Conservation (phyloP, 2,888 invertebrate genomes). For the Heliconius aoede region DNA sequence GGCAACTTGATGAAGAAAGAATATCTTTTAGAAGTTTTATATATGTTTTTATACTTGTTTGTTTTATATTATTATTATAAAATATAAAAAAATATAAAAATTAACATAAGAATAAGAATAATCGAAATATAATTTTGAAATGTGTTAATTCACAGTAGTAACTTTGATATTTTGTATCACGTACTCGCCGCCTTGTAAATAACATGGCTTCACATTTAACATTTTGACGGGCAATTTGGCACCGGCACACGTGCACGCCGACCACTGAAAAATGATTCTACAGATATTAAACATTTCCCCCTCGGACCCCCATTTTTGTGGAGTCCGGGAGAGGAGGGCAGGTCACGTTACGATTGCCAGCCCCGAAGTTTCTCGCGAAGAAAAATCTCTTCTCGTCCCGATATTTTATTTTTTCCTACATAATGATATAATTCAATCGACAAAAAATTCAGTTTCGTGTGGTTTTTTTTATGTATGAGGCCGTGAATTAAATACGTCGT, state of each 20-base stretch:
- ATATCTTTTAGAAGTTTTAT: too few species aligned
- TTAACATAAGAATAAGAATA: too few species aligned
- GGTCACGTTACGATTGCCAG: slow-evolving; percentile 19
- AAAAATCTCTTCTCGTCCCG: slow-evolving; percentile 10
- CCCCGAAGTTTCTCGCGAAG: slow-evolving; percentile 5
- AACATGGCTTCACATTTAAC: slow-evolving; percentile 64
- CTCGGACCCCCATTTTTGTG: slow-evolving; percentile 19
- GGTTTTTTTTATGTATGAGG: not conserved
- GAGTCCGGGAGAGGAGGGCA: slow-evolving; percentile 3
- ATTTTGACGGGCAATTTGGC: slow-evolving; percentile 76
- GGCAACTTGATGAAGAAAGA: too few species aligned
- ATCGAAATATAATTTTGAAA: not conserved
- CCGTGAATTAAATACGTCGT: not conserved
- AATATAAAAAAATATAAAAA: too few species aligned
- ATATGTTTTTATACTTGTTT: too few species aligned
- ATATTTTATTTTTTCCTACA: slow-evolving; percentile 8
- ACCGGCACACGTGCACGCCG: slow-evolving; percentile 57
- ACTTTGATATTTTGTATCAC: slow-evolving; percentile 38
- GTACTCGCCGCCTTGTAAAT: slow-evolving; percentile 44
- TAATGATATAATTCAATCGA: slow-evolving; percentile 14
- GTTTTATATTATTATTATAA: too few species aligned
- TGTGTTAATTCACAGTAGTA: slow-evolving; percentile 34
- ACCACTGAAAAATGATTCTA: slow-evolving; percentile 59
- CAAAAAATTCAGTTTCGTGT: slow-evolving; percentile 1
- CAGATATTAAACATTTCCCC: slow-evolving; percentile 48